Evolutionary conservation across 2,113 vertebrate genomes (phyloP).

Genomic region (Procavia capensis): DNA sequence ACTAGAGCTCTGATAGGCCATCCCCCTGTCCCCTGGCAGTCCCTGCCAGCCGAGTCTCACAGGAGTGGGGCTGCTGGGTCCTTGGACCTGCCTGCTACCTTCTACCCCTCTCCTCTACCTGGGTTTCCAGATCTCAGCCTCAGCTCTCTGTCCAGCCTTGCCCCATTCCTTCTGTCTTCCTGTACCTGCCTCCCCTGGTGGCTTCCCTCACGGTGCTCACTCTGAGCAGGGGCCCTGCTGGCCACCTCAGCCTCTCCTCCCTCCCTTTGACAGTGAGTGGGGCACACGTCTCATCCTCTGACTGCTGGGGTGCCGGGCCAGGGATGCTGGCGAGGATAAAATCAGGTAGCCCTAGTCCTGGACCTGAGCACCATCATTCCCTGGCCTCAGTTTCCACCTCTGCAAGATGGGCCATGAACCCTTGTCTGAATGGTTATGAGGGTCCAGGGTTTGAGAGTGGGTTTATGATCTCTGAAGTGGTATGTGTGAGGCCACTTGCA

Average conservation of each 20-base stretch:
- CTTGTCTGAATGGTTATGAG: background rate
- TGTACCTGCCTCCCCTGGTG: background rate
- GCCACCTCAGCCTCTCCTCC: background rate
- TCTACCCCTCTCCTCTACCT: background rate
- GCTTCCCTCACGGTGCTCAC: background rate
- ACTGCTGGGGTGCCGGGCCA: background rate
- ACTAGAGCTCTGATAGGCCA: background rate
- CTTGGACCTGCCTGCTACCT: background rate
- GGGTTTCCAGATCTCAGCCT: background rate
- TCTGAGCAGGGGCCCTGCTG: background rate
- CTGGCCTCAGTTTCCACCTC: background rate
- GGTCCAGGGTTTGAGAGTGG: background rate
- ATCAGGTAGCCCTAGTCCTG: background rate
- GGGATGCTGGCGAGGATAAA: background rate
- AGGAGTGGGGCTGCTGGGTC: background rate
- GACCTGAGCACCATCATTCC: background rate
- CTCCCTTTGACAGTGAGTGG: background rate
- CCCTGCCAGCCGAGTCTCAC: background rate
- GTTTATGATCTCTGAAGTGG: background rate
- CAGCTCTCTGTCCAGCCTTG: background rate
- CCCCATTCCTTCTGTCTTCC: background rate
- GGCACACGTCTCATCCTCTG: background rate
- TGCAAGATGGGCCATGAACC: background rate
- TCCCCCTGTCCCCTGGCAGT: no score
- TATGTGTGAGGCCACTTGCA: background rate